Evolutionary conservation across 2,888 invertebrate genomes (phyloP), one percentile per base, ranked within the genome.

Genomic region (Quadroppia sp.): DNA sequence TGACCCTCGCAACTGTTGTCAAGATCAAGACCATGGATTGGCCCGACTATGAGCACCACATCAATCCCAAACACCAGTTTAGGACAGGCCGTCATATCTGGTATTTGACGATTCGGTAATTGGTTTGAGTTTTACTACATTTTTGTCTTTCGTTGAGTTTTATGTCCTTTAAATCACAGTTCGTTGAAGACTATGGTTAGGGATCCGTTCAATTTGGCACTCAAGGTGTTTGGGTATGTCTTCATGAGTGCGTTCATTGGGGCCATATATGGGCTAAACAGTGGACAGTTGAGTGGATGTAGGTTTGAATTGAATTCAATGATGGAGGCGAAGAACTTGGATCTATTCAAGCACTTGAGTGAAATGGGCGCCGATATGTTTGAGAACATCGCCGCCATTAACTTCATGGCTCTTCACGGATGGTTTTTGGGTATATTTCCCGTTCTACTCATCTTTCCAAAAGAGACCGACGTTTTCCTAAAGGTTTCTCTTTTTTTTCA

Each of bases 351-450:
- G n/a, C n/a, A n/a, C n/a, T n/a, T n/a, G n/a, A 28, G 6, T n/a
- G 9, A 48, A 20, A 17, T 30, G 20, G 32, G 23, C 20, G 20
- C 9, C 20, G 15, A 75, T 61, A 20, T 72, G 9, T 86, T 92
- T 75, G 94, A 91, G 77, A 96, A 96, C 84, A 91, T 92, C 78
- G 91, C 92, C 13, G 94, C 92, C 81, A 83, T 95, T 23, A 95
- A 94, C 82, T 95, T 95, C 76, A 89, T 92, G 15, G 87, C 92
- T 82, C 84, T 96, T 72, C 88, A 95, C 75, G 87, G 94, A 64
- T 92, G 94, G 77, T 96, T 95, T 81, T 94, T 94, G 13, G 94
- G 94, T 75, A 91, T 95, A 83, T 95, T 96, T 94, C 92, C 95
- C 2, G 95, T 95, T 53, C 92, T 94, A 11, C 84, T 96, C 78